Evolutionary conservation across 1,140 invertebrate species (phyloP).

Genomic region (Anastrepha ludens): DNA sequence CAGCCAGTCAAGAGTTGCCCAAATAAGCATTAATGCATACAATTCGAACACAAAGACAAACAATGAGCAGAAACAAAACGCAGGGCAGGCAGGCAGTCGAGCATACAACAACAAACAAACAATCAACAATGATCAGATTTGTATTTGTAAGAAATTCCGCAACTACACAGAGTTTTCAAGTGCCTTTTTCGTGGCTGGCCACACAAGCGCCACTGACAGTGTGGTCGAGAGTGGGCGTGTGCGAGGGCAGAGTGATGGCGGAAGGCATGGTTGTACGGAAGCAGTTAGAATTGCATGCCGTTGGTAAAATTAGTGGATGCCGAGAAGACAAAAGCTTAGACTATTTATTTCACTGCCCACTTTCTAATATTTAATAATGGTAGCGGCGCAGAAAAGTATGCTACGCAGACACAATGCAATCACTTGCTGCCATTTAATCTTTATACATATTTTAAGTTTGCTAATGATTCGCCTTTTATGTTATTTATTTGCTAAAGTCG

Average conservation of each 20-base stretch:
- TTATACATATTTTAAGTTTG: slow-evolving; percentile 39
- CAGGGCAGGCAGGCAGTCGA: background rate
- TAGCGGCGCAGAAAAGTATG: slow-evolving; percentile 27
- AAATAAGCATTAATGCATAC: background rate
- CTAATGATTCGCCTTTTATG: slow-evolving; percentile 46
- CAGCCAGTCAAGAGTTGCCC: background rate
- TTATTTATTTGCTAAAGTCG: slow-evolving; percentile 29
- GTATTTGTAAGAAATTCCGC: background rate
- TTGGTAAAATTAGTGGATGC: background rate
- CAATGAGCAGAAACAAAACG: background rate
- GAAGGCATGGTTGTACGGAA: background rate
- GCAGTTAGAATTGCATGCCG: background rate
- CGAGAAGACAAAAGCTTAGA: slow-evolving; percentile 8
- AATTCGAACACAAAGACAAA: slow-evolving; percentile 2
- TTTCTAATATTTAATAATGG: background rate
- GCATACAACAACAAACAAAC: background rate
- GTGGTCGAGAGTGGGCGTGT: background rate
- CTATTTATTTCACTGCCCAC: background rate
- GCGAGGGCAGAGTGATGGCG: too few relatives aligned
- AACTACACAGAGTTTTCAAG: slow-evolving; percentile 3
- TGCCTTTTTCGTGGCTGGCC: background rate
- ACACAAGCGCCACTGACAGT: background rate
- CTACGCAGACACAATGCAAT: slow-evolving; percentile 31
- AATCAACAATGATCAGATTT: slow-evolving; percentile 18
- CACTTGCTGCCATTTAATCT: slow-evolving; percentile 36